These are phyloP conservation scores for Heliconius hortense DNA, from an alignment of 2,888 invertebrate genomes.

Conservation along the genomic window DNA sequence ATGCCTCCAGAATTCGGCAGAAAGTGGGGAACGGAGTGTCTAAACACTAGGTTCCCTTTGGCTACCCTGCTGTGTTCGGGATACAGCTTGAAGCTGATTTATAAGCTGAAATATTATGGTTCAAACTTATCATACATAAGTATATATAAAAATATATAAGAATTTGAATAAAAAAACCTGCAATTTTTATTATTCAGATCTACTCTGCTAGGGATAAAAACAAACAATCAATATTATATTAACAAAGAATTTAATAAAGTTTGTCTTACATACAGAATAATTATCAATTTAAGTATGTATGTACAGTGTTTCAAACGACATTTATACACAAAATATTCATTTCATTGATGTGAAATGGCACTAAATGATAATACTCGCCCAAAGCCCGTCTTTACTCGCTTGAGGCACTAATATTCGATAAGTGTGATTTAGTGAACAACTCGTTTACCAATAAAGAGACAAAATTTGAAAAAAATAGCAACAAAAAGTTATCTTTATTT, in stretches of 20 bases:
- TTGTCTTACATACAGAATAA: constrained; percentile 63
- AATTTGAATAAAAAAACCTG: too few species aligned
- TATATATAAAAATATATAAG: too few species aligned
- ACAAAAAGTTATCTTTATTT: neutral
- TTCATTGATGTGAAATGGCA: constrained; percentile 26
- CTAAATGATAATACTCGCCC: constrained; percentile 27
- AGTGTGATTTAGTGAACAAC: neutral
- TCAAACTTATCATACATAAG: too few species aligned
- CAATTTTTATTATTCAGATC: too few species aligned
- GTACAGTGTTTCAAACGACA: constrained; percentile 60
- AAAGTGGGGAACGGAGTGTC: too few species aligned
- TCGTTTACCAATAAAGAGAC: neutral
- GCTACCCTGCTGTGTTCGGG: too few species aligned
- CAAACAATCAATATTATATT: constrained; percentile 55
- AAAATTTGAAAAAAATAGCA: neutral
- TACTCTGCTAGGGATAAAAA: constrained; percentile 27
- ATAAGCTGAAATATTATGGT: too few species aligned
- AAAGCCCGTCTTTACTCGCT: constrained; percentile 14
- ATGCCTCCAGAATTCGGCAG: too few species aligned
- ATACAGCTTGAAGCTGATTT: too few species aligned
- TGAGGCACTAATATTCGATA: constrained; percentile 29
- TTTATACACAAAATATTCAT: constrained; percentile 39
- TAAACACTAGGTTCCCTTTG: too few species aligned
- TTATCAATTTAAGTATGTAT: constrained; percentile 56
- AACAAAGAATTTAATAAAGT: constrained; percentile 79